These are phyloP conservation scores for Cololabis saira DNA, from an alignment of 2,113 vertebrate species.

Conservation along the genomic window DNA sequence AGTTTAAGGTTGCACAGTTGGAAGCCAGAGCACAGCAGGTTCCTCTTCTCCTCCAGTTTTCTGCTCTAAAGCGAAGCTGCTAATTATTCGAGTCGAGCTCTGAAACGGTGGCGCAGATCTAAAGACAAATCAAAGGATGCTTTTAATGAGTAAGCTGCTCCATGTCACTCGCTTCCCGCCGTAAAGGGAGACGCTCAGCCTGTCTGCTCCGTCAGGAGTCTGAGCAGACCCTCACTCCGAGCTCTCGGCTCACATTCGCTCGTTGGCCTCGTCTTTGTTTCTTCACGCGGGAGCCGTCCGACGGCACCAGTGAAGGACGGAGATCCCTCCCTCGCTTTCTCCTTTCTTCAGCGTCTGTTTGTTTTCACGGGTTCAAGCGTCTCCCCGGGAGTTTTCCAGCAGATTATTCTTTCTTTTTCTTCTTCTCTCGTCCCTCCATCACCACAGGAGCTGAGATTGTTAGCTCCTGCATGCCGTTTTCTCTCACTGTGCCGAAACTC, in stretches of 20 bases:
- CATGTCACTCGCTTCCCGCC: conserved; percentile 4
- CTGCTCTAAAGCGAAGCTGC: conserved; percentile 5
- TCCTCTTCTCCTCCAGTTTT: not conserved
- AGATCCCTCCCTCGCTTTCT: conserved; percentile 27
- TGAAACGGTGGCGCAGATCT: conserved; percentile 16
- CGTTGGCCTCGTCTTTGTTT: conserved; percentile 9
- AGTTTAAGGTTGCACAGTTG: conserved; percentile 7
- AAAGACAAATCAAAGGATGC: conserved; percentile 38
- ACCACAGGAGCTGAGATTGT: conserved; percentile 56
- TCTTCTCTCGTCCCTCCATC: conserved; percentile 3
- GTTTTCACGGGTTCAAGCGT: conserved; percentile 50
- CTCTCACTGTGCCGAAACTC: conserved; percentile 3
- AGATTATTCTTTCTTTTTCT: conserved; percentile 53
- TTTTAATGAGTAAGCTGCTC: conserved; percentile 42
- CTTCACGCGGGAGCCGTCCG: conserved; percentile 22
- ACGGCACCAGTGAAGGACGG: conserved; percentile 40
- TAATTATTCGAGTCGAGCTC: conserved; percentile 21
- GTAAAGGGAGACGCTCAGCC: conserved; percentile 16
- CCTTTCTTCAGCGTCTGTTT: conserved; percentile 35
- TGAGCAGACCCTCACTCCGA: conserved; percentile 12
- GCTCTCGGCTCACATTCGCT: conserved; percentile 7
- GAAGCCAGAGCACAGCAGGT: conserved; percentile 2
- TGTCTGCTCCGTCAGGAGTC: conserved; percentile 5
- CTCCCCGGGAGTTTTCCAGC: conserved; percentile 53
- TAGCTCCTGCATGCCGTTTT: conserved; percentile 41